These are phyloP conservation scores for Camptogramma bilineatum DNA, from an alignment of 2,888 invertebrate species.

Conservation along the genomic window DNA sequence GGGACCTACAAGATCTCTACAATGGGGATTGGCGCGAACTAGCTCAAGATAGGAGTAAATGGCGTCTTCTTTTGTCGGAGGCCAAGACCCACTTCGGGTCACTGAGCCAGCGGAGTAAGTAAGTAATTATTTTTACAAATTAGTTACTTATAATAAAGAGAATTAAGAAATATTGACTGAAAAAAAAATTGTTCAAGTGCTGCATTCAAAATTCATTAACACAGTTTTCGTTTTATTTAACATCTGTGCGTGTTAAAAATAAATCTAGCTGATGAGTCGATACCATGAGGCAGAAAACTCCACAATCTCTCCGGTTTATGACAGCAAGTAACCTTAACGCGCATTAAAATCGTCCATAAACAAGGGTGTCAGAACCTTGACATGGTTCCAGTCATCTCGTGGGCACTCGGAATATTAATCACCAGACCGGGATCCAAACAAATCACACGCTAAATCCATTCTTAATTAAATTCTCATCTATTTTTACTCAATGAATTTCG, in stretches of 20 bases:
- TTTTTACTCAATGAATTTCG: conserved; percentile 50
- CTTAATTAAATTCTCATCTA: conserved; percentile 58
- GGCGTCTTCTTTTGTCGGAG: no score
- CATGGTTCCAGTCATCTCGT: conserved; percentile 67
- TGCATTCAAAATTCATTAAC: conserved; percentile 38
- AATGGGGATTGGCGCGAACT: no score
- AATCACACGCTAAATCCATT: conserved; percentile 52
- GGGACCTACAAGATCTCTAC: no score
- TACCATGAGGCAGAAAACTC: conserved; percentile 24
- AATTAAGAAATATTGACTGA: neutral
- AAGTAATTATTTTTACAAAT: no score
- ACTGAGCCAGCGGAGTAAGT: no score
- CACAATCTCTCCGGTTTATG: conserved; percentile 39
- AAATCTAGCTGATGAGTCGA: conserved; percentile 35
- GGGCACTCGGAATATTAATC: conserved; percentile 61
- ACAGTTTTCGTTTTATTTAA: conserved; percentile 31
- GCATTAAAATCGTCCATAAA: conserved; percentile 49
- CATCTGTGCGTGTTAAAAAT: conserved; percentile 32
- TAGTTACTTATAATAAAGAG: no score
- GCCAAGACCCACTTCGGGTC: no score
- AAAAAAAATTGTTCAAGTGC: neutral
- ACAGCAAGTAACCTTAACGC: conserved; percentile 34
- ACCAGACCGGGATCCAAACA: conserved; percentile 55
- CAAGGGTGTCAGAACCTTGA: conserved; percentile 73
- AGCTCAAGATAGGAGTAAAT: no score